Evolutionary conservation across 2,888 invertebrate species (phyloP).

Genomic region (Xestia c-nigrum): DNA sequence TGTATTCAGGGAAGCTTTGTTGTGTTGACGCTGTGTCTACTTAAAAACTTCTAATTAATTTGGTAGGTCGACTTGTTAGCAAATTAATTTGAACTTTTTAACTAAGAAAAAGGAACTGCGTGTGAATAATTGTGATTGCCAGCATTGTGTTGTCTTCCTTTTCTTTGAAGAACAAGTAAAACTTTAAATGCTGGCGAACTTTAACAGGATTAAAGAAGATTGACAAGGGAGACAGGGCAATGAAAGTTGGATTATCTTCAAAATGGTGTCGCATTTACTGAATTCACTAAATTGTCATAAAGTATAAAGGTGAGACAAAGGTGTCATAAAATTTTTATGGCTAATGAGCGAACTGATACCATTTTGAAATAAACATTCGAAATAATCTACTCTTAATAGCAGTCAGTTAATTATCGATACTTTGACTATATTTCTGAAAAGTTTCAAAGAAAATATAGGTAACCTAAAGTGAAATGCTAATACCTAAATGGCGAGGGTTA

Average conservation of each 20-base stretch:
- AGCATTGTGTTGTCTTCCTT: conserved; percentile 23
- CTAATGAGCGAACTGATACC: neutral
- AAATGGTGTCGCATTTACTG: conserved; percentile 17
- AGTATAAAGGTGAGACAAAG: neutral
- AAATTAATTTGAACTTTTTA: conserved; percentile 55
- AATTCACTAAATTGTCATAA: conserved; percentile 11
- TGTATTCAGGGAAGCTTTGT: conserved; percentile 30
- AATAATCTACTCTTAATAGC: neutral
- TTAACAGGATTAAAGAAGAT: conserved; percentile 30
- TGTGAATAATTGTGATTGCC: conserved; percentile 47
- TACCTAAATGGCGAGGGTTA: neutral
- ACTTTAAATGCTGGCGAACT: conserved; percentile 22
- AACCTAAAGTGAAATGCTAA: neutral
- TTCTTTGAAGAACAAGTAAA: conserved; percentile 17
- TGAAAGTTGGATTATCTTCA: conserved; percentile 29
- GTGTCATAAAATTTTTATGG: neutral
- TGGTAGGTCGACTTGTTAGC: conserved; percentile 38
- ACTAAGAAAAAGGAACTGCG: conserved; percentile 33
- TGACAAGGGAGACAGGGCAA: conserved; percentile 29
- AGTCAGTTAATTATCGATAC: neutral
- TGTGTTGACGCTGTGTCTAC: conserved; percentile 41
- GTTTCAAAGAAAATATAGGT: neutral
- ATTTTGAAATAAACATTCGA: neutral
- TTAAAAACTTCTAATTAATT: conserved; percentile 60
- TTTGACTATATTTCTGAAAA: neutral